phyloP scores from a whole-genome alignment of 1,140 invertebrate species.

The Atopsyche davidsoni region DNA sequence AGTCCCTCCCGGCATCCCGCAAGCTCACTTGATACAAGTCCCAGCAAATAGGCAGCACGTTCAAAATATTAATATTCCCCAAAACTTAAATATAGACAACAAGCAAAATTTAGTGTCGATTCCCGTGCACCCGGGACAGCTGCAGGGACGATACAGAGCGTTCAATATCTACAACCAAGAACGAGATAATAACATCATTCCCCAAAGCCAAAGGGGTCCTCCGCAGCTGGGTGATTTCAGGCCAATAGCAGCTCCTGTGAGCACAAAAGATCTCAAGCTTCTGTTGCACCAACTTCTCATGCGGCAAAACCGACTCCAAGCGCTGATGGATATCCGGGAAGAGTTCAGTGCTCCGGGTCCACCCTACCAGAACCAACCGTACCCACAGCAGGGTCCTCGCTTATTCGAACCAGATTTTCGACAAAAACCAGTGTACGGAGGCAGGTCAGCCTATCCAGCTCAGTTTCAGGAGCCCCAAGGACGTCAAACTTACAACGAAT shows the following conservation, averaged over 20 bases:
- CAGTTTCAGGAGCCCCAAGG: constrained; percentile 12
- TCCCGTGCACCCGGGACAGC: constrained; percentile 17
- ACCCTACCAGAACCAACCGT: constrained; percentile 32
- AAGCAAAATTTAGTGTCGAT: constrained; percentile 24
- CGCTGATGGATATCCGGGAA: constrained; percentile 40
- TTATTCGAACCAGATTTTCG: constrained; percentile 29
- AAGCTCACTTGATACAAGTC: constrained; percentile 27
- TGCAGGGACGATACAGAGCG: constrained; percentile 32
- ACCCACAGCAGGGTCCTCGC: constrained; percentile 17
- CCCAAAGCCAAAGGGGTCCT: constrained; percentile 29
- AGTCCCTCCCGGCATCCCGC: constrained; percentile 28
- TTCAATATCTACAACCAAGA: constrained; percentile 32
- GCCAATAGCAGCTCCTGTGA: constrained; percentile 47
- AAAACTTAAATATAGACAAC: constrained; percentile 14
- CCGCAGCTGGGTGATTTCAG: constrained; percentile 34
- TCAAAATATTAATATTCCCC: constrained; percentile 12
- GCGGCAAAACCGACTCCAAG: constrained; percentile 50
- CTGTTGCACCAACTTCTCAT: constrained; percentile 51
- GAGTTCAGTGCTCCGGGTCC: constrained; percentile 39
- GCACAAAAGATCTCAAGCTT: constrained; percentile 52
- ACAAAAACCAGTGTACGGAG: constrained; percentile 24
- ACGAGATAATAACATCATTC: constrained; percentile 21
- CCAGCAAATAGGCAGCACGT: constrained; percentile 9
- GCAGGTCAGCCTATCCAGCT: constrained; percentile 13
- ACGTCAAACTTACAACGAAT: constrained; percentile 18